Evolutionary conservation across 1,140 invertebrate species (phyloP).

Genomic region (Anoplophora glabripennis): DNA sequence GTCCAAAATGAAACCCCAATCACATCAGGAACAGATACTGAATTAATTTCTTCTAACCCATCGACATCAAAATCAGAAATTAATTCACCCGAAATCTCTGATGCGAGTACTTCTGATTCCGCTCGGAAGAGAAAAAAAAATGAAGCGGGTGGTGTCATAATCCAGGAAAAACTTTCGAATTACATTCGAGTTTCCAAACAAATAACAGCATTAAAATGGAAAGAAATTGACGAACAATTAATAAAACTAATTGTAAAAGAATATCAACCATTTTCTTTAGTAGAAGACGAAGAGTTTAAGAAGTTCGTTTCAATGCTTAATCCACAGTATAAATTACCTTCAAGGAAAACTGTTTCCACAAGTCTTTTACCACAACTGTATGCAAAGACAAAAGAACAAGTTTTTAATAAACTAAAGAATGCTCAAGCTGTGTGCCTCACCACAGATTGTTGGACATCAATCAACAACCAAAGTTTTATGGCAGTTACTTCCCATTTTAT

Average conservation of each 20-base stretch:
- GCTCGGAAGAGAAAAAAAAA: too few species aligned
- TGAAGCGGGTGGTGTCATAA: too few species aligned
- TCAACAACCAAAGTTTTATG: slow-evolving; percentile 21
- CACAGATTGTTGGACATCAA: slow-evolving; percentile 28
- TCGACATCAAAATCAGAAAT: too few species aligned
- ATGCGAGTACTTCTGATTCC: too few species aligned
- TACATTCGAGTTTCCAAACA: too few species aligned
- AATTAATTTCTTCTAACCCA: too few species aligned
- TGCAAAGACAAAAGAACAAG: slow-evolving; percentile 14
- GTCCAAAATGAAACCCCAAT: too few species aligned
- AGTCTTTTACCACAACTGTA: slow-evolving; percentile 21
- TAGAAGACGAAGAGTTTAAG: slow-evolving; percentile 38
- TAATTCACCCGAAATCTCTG: too few species aligned
- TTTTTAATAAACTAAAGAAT: slow-evolving; percentile 4
- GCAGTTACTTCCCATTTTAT: slow-evolving; percentile 24
- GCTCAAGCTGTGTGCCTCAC: slow-evolving; percentile 16
- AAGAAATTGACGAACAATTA: slow-evolving; percentile 27
- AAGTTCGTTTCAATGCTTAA: slow-evolving; percentile 32
- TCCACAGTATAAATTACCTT: slow-evolving; percentile 36
- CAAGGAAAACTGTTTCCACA: slow-evolving; percentile 29
- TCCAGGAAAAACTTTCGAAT: too few species aligned
- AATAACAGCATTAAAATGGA: slow-evolving; percentile 4
- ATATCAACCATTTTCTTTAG: slow-evolving; percentile 39
- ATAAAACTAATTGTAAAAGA: slow-evolving; percentile 26
- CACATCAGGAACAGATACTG: too few species aligned